Base-by-base conservation (phyloP, 2,113 vertebrate genomes). In the Semicossyphus pulcher region DNA sequence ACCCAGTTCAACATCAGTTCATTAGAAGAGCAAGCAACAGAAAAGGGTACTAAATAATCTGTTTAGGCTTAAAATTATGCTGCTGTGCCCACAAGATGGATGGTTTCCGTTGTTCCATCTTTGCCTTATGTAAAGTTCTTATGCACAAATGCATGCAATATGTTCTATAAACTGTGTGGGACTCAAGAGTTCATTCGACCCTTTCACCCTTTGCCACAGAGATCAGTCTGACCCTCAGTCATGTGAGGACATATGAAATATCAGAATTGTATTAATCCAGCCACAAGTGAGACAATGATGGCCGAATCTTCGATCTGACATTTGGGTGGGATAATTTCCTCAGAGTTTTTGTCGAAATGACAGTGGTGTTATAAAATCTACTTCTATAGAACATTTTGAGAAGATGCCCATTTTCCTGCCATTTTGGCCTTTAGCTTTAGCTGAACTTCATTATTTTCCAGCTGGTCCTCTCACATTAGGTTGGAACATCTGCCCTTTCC, bases 391-490 rank as follows among this genome's bases (percentile, higher is more conserved):
- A 76, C 18, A 54, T 32, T 26, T 42, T 42, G 16, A 42, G 15
- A 42, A 49, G 47, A 47, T 11, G n/a, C n/a, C n/a, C n/a, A n/a
- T 47, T 12, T 16, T 11, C 80, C 39, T 68, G 61, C 52, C 44
- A 73, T 77, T 52, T 61, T 18, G 5, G 41, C 23, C 37, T 23
- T 64, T 49, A 18, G 52, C 56, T 76, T 32, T 66, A 74, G 41
- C 23, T 60, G 36, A 41, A 57, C 20, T 26, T 71, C 53, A 41
- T 83, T 83, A 51, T 86, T 86, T 76, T 80, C 52, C 82, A 86
- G 78, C 62, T 70, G 48, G 62, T 70, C 20, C 44, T 59, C 21
- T 66, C 61, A 66, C 62, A 60, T 12, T 16, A 62, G 63, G 57
- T 61, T 57, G 52, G 52, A 82, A 65, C 80, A 51, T 63, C 68